phyloP scores from a whole-genome alignment of 1,140 invertebrate genomes.

The Telenomus remus region DNA sequence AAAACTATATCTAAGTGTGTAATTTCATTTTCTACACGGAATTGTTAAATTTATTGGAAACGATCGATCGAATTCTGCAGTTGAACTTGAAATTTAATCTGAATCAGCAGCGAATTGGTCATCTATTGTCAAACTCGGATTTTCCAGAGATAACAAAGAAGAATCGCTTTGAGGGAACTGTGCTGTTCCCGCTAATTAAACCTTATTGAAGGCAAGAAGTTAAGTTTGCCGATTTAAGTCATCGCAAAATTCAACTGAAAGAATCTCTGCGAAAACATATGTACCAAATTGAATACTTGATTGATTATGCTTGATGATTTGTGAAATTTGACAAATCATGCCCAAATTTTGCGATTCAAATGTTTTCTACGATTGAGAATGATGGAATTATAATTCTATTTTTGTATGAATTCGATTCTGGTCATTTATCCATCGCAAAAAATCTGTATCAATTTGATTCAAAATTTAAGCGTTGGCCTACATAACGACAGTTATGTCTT shows the following conservation, averaged over 20 bases:
- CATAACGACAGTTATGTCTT: too few species aligned
- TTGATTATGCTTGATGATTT: background rate
- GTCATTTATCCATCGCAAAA: too few species aligned
- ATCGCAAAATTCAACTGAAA: background rate
- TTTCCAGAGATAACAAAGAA: slow-evolving; percentile 29
- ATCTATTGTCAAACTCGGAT: slow-evolving; percentile 27
- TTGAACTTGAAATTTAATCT: slow-evolving; percentile 27
- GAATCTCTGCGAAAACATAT: slow-evolving; percentile 15
- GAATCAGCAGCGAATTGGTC: slow-evolving; percentile 23
- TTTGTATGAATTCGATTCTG: too few species aligned
- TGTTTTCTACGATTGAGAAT: too few species aligned
- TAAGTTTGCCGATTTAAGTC: slow-evolving; percentile 12
- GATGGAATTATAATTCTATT: too few species aligned
- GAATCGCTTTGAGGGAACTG: slow-evolving; percentile 9
- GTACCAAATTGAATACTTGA: background rate
- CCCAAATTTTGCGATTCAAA: too few species aligned
- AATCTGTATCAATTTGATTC: too few species aligned
- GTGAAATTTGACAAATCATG: too few species aligned
- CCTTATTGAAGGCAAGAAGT: slow-evolving; percentile 17
- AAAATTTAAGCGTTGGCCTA: too few species aligned
- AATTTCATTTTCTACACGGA: slow-evolving; percentile 9
- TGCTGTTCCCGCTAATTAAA: slow-evolving; percentile 26
- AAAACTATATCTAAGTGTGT: background rate
- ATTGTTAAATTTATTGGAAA: slow-evolving; percentile 25
- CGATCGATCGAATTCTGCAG: slow-evolving; percentile 12